Conservation (phyloP, 2,888 invertebrate species). For the Drosophila nigritarsus region DNA sequence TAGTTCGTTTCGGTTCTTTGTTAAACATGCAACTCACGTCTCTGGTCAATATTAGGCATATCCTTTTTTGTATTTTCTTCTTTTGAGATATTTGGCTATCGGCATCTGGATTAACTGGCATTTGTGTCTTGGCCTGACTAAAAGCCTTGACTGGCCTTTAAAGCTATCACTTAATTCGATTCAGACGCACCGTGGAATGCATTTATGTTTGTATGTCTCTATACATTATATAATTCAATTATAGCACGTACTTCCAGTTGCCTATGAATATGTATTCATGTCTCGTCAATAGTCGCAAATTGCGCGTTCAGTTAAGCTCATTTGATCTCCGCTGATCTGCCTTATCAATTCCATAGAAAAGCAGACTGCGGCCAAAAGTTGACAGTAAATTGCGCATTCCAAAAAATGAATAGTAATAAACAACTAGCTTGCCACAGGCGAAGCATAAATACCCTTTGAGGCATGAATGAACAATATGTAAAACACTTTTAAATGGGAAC, state of each 20-base stretch:
- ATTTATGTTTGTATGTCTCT: neutral
- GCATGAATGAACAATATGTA: neutral
- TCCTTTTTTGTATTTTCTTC: conserved; percentile 31
- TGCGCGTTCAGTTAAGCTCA: conserved; percentile 44
- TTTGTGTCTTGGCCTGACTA: conserved; percentile 26
- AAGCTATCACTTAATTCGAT: conserved; percentile 13
- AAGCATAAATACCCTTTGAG: conserved; percentile 16
- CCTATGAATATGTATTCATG: conserved; percentile 17
- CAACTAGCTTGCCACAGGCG: neutral
- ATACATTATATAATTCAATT: conserved; percentile 7
- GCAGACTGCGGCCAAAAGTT: conserved; percentile 17
- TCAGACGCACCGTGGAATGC: conserved; percentile 29
- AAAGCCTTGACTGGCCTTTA: conserved; percentile 13
- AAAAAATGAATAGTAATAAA: conserved; percentile 5
- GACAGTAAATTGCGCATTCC: conserved; percentile 64
- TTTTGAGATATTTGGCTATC: neutral
- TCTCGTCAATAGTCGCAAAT: conserved; percentile 58
- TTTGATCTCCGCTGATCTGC: conserved; percentile 61
- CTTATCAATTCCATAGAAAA: conserved; percentile 35
- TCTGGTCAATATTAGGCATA: conserved; percentile 22
- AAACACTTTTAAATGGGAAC: neutral
- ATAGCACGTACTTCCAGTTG: conserved; percentile 19
- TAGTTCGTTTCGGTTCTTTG: neutral
- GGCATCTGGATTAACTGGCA: conserved; percentile 49
- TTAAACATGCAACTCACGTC: conserved; percentile 59